Conservation (phyloP, 2,888 invertebrate species). For the Drosophila monieri region DNA sequence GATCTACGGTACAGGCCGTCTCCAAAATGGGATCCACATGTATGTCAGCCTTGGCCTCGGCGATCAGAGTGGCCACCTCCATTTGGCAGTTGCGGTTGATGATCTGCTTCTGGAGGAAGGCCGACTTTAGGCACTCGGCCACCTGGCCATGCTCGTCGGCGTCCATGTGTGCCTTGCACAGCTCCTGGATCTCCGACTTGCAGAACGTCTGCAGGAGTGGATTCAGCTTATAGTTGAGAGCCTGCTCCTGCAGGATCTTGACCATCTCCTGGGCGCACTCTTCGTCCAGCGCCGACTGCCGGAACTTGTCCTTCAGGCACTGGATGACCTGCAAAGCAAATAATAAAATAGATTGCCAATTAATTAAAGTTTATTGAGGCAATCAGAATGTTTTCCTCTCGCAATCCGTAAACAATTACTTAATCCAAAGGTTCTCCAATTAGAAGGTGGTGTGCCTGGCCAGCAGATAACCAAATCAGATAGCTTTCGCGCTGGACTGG, state of each 20-base stretch:
- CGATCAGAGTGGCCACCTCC: constrained; percentile 94
- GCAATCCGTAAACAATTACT: neutral
- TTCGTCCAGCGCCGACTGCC: constrained; percentile 89
- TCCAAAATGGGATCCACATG: constrained; percentile 97
- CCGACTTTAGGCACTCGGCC: constrained; percentile 96
- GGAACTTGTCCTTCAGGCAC: constrained; percentile 92
- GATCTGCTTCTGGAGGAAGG: constrained; percentile 89
- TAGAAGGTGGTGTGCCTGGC: neutral
- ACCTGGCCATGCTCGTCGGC: constrained; percentile 85
- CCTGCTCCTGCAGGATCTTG: constrained; percentile 92
- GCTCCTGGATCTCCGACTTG: constrained; percentile 88
- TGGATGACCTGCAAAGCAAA: constrained; percentile 85
- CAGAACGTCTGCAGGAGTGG: constrained; percentile 94
- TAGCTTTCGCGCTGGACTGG: neutral
- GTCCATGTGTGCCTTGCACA: constrained; percentile 84
- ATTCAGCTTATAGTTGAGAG: constrained; percentile 95
- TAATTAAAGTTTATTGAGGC: neutral
- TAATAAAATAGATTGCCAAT: neutral
- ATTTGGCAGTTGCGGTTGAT: constrained; percentile 90
- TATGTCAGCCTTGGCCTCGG: constrained; percentile 96
- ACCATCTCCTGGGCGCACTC: constrained; percentile 93
- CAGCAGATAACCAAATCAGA: constrained; percentile 14
- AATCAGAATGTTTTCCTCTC: neutral
- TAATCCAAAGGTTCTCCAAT: constrained; percentile 12
- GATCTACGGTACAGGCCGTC: constrained; percentile 93